Base-by-base conservation (phyloP, 2,797 vertebrate genomes). In the Myotis pilosus region DNA sequence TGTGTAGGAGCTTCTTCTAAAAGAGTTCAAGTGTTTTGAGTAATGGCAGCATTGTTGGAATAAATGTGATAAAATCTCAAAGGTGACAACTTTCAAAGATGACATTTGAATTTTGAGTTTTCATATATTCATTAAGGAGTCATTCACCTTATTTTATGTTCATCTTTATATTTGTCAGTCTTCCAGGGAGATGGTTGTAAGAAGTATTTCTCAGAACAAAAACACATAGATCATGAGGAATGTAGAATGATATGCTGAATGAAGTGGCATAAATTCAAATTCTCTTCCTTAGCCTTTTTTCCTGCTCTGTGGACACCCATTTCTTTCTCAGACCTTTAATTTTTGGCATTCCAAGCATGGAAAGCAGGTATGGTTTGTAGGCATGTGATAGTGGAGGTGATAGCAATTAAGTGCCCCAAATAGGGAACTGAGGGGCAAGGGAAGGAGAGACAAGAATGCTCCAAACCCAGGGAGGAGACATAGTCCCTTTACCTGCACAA, bases 311-410 rank as follows among this genome's bases (percentile, higher is more conserved):
- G 92, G 75, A 75, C n/a, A 81, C 11, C 5, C 8, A 53, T 93
- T 89, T 82, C 51, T 91, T 85, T 81, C 49, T 64, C 30, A 89
- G 68, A 81, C 38, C n/a, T 92, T 96, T 91, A 84, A 83, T 90
- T 94, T 93, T 84, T 81, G 47, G 6, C 78, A 53, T 86, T 83
- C 20, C 13, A 57, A 78, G 19, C 49, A 49, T 60, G 28, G n/a
- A 88, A 47, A 69, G 15, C 33, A 92, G 57, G 33, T 79, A 41
- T 0, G 2, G 55, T 87, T 83, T 91, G 23, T 83, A 68, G 30
- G 36, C 62, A 16, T 89, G 19, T 79, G 44, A 49, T 89, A 23
- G 55, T 93, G 33, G 23, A 64, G 68, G 55, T 69, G 9, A 78
- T 60, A 25, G 55, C 74, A 79, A 20, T 83, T 47, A 85, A 79